Percentiles rank a stretch among this genome's conserved stretches.
phyloP scores from a whole-genome alignment of 2,888 invertebrate species.

The Eremobia ochroleuca region DNA sequence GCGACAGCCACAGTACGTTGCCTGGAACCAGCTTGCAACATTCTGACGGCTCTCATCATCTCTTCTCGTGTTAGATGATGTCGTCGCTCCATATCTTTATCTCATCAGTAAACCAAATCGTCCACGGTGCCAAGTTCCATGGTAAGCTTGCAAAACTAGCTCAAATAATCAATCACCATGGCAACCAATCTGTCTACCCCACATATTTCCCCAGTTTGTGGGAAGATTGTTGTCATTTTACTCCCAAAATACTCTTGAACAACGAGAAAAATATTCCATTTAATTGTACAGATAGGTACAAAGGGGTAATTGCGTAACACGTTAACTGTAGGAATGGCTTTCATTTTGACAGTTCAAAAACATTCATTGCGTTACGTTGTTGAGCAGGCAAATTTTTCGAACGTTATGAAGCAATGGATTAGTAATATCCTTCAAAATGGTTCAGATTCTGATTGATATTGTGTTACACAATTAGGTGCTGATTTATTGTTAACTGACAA shows the following conservation, averaged over 20 bases:
- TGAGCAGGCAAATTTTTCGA: not conserved
- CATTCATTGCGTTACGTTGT: not conserved
- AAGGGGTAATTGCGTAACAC: not conserved
- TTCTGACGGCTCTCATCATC: no score
- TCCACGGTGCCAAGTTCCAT: not conserved
- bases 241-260: conserved; percentile 20
- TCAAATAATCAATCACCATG: conserved; percentile 18
- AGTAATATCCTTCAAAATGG: not conserved
- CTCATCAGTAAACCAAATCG: conserved; percentile 19
- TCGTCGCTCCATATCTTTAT: no score
- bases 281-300: conserved; percentile 14
- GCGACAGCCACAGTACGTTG: no score
- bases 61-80: no score
- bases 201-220: conserved; percentile 10
- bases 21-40: no score
- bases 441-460: not conserved
- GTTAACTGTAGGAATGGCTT: not conserved
- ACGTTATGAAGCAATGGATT: not conserved
- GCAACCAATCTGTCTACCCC: not conserved
- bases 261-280: conserved; percentile 25
- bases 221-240: conserved; percentile 9
- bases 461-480: not conserved
- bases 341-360: not conserved
- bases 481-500: conserved; percentile 54
- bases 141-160: conserved; percentile 10